These are phyloP conservation scores for Dendrocincla tyrannina DNA, from an alignment of 2,797 vertebrate species.

Conservation along the genomic window DNA sequence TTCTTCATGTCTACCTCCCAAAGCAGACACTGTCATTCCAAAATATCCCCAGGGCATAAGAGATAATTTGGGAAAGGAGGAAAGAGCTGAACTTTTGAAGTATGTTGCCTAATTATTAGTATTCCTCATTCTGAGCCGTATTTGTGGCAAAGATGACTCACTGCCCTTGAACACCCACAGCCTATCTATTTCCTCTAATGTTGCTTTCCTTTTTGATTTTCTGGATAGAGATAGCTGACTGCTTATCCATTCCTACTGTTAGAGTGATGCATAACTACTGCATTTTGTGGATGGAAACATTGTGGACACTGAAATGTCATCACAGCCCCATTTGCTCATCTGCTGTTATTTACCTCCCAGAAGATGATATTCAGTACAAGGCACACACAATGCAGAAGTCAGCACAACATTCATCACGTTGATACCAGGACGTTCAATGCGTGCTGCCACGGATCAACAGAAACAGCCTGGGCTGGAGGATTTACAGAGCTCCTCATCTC, in stretches of 20 bases:
- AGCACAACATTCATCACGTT: slow-evolving; percentile 41
- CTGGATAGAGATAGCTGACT: not conserved
- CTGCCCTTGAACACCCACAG: slow-evolving; percentile 47
- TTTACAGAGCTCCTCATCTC: slow-evolving; percentile 7
- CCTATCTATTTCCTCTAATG: slow-evolving; percentile 47
- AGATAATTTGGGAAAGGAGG: slow-evolving; percentile 4
- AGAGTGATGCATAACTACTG: slow-evolving; percentile 49
- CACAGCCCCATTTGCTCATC: slow-evolving; percentile 50
- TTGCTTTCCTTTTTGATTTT: slow-evolving; percentile 47
- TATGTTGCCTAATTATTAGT: slow-evolving; percentile 40
- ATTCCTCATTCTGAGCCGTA: slow-evolving; percentile 24
- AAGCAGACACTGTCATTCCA: not conserved
- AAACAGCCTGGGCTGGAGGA: not conserved
- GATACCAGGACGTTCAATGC: not conserved
- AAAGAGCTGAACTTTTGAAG: slow-evolving; percentile 32
- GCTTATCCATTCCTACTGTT: slow-evolving; percentile 25
- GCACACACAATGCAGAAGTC: slow-evolving; percentile 32
- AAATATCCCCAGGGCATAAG: slow-evolving; percentile 1
- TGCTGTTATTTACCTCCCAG: slow-evolving; percentile 52
- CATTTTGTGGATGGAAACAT: slow-evolving; percentile 36
- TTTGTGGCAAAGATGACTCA: slow-evolving; percentile 49
- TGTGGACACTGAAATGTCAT: slow-evolving; percentile 49
- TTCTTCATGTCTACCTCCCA: not conserved
- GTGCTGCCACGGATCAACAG: not conserved
- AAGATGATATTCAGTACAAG: slow-evolving; percentile 14